Conservation (phyloP, 1,140 invertebrate species). For the Lysiphlebus fabarum region DNA sequence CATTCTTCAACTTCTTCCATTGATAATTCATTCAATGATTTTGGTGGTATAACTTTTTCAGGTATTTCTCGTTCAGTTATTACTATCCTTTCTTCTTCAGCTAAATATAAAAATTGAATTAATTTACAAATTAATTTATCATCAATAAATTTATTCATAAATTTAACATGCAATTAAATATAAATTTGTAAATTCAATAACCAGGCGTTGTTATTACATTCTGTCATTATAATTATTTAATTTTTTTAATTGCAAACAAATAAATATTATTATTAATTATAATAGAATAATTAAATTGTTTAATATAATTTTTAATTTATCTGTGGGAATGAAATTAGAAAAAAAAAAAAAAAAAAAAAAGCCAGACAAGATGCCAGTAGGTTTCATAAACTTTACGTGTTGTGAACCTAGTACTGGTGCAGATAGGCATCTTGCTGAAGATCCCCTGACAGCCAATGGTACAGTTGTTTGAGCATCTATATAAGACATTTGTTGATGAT, state of each 20-base stretch:
- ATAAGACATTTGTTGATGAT: constrained; percentile 37
- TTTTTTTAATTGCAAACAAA: no score
- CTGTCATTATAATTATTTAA: no score
- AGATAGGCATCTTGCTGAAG: constrained; percentile 72
- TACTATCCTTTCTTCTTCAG: constrained; percentile 67
- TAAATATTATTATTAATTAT: not conserved
- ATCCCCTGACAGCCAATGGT: constrained; percentile 45
- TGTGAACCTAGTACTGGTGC: constrained; percentile 84
- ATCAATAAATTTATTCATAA: not conserved
- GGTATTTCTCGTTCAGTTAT: constrained; percentile 52
- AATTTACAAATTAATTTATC: constrained; percentile 22
- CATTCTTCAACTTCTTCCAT: constrained; percentile 82
- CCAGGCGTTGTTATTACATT: no score
- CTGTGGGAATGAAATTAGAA: no score
- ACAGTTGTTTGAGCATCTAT: constrained; percentile 38
- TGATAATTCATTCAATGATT: constrained; percentile 74
- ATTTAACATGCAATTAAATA: not conserved
- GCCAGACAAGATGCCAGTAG: no score
- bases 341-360: no score
- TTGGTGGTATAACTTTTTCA: constrained; percentile 53
- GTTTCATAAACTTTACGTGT: no score
- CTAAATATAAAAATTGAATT: constrained; percentile 46
- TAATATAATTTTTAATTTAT: constrained; percentile 30
- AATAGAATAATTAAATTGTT: constrained; percentile 32
- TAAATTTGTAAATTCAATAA: no score